phyloP scores from a whole-genome alignment of 2,797 vertebrate genomes.

The Periophthalmus magnuspinnatus region DNA sequence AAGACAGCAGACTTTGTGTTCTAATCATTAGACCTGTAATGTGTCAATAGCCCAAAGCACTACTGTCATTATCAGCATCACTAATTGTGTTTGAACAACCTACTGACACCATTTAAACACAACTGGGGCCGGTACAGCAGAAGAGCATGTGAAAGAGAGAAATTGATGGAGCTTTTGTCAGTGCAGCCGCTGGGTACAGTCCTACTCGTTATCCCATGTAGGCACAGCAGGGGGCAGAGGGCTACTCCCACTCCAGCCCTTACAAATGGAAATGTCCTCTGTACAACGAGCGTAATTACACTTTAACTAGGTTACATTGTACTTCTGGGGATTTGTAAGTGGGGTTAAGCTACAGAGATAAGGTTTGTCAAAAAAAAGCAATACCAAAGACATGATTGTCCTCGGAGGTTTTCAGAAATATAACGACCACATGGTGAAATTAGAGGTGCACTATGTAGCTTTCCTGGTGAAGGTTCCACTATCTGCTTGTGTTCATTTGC shows the following conservation, averaged over 20 bases:
- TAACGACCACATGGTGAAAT: background rate
- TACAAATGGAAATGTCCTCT: slow-evolving; percentile 61
- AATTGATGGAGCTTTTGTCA: slow-evolving; percentile 56
- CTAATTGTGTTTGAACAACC: slow-evolving; percentile 63
- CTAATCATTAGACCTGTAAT: slow-evolving; percentile 32
- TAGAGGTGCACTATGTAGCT: background rate
- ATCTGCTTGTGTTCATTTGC: too few relatives aligned
- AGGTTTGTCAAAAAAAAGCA: background rate
- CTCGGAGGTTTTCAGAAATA: too few relatives aligned
- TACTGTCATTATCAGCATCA: slow-evolving; percentile 29
- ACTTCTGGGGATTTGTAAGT: slow-evolving; percentile 22
- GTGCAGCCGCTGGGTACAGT: slow-evolving; percentile 40
- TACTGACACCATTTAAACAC: slow-evolving; percentile 36
- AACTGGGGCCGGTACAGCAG: slow-evolving; percentile 33
- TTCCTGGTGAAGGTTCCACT: too few relatives aligned
- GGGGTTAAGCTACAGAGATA: slow-evolving; percentile 5
- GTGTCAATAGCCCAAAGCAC: slow-evolving; percentile 35
- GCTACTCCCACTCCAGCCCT: slow-evolving; percentile 49
- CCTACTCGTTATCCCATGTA: slow-evolving; percentile 39
- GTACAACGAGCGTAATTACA: slow-evolving; percentile 40
- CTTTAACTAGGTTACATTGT: slow-evolving; percentile 41
- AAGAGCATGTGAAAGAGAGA: slow-evolving; percentile 36
- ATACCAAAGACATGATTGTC: background rate
- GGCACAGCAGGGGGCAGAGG: slow-evolving; percentile 49
- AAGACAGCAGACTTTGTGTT: slow-evolving; percentile 19